Evolutionary conservation across 1,140 invertebrate genomes (phyloP).

Genomic region (Drosophila nannoptera): DNA sequence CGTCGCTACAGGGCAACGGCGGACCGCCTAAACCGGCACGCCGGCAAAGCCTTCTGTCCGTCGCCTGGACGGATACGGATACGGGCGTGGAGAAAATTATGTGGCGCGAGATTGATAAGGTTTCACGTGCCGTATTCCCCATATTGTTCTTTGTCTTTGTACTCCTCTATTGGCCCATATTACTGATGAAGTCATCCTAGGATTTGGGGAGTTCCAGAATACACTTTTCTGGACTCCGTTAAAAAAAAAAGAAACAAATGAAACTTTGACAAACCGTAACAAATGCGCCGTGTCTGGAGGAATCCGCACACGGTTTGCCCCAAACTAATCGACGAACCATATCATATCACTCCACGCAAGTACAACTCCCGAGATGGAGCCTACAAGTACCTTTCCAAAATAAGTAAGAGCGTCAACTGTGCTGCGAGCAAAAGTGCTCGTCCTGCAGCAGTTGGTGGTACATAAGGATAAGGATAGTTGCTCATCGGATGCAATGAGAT

Average conservation of each 20-base stretch:
- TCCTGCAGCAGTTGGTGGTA: not conserved
- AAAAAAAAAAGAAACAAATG: slow-evolving; percentile 37
- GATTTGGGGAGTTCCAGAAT: slow-evolving; percentile 78
- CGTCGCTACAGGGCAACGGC: slow-evolving; percentile 76
- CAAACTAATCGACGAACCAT: too few species aligned
- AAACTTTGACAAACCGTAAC: too few species aligned
- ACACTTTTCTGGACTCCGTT: slow-evolving; percentile 77
- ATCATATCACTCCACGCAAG: slow-evolving; percentile 13
- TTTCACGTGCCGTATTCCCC: slow-evolving; percentile 86
- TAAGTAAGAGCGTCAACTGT: too few species aligned
- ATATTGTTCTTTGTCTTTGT: slow-evolving; percentile 86
- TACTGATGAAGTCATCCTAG: slow-evolving; percentile 83
- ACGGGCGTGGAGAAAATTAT: slow-evolving; percentile 84
- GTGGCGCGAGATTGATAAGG: slow-evolving; percentile 85
- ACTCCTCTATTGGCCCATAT: slow-evolving; percentile 87
- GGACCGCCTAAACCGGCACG: slow-evolving; percentile 75
- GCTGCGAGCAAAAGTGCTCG: too few species aligned
- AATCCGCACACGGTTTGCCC: too few species aligned
- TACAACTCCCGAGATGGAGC: not conserved
- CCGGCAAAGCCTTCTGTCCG: slow-evolving; percentile 77
- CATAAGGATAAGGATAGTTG: not conserved
- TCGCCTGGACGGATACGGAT: slow-evolving; percentile 83
- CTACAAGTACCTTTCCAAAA: slow-evolving; percentile 19
- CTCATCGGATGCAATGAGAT: too few species aligned
- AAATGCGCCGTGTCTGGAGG: too few species aligned